phyloP scores from a whole-genome alignment of 2,113 vertebrate genomes.

The Cinclus cinclus region DNA sequence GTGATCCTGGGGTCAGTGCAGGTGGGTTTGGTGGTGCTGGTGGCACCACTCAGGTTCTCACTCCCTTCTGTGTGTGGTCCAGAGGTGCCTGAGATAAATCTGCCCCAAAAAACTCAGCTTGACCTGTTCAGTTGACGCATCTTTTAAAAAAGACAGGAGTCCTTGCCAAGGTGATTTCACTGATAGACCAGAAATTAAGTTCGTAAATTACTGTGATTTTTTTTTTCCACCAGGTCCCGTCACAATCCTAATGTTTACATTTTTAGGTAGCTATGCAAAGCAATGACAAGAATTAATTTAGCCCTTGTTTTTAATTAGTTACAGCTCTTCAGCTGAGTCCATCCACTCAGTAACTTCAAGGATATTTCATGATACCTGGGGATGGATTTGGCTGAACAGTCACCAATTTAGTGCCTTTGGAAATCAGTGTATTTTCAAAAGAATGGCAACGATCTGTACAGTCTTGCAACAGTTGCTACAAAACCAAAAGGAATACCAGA shows the following conservation, averaged over 20 bases:
- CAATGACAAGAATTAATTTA: background rate
- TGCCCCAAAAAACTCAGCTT: background rate
- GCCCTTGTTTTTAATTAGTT: background rate
- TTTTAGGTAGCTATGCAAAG: background rate
- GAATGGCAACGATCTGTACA: background rate
- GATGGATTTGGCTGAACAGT: background rate
- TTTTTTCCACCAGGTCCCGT: background rate
- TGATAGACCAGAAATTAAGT: background rate
- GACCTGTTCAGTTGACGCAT: rapidly evolving
- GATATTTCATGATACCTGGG: background rate
- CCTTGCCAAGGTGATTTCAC: background rate
- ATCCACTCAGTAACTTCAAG: background rate
- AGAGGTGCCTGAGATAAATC: background rate
- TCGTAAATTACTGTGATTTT: background rate
- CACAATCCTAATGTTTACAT: background rate
- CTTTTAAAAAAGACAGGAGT: background rate
- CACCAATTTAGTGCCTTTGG: background rate
- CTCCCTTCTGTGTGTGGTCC: background rate
- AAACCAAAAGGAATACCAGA: background rate
- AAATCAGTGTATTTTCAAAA: background rate
- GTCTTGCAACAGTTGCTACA: background rate
- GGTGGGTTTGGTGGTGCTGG: background rate
- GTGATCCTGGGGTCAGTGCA: background rate
- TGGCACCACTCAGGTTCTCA: background rate
- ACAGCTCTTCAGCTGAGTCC: background rate